These are phyloP conservation scores for Hymenopus coronatus DNA, from an alignment of 2,888 invertebrate species.

Conservation along the genomic window DNA sequence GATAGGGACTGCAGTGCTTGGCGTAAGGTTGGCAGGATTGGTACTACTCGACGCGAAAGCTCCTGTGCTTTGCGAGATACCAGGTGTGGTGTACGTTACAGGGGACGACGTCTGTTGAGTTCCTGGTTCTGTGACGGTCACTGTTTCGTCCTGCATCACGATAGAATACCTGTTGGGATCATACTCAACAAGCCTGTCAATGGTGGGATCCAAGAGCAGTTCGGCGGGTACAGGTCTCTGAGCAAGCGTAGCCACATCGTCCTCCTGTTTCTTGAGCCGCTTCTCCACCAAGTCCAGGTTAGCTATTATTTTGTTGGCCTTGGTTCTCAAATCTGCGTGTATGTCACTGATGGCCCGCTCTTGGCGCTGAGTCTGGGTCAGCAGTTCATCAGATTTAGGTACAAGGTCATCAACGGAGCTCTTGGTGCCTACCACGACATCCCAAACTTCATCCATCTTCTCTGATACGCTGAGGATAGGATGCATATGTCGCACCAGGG, in stretches of 20 bases:
- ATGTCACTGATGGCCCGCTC: constrained; percentile 84
- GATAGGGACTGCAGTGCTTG: constrained; percentile 38
- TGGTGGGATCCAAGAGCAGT: constrained; percentile 70
- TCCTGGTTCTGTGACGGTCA: constrained; percentile 5
- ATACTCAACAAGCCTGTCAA: constrained; percentile 75
- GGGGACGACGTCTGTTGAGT: constrained; percentile 27
- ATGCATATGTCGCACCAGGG: constrained; percentile 74
- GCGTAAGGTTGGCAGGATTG: constrained; percentile 37
- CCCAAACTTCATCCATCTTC: constrained; percentile 91
- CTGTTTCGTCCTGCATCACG: constrained; percentile 7
- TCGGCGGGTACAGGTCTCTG: constrained; percentile 75
- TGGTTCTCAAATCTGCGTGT: constrained; percentile 74
- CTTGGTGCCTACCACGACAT: constrained; percentile 84
- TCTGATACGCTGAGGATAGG: constrained; percentile 83
- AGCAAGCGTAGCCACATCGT: constrained; percentile 74
- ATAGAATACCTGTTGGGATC: constrained; percentile 64
- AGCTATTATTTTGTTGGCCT: constrained; percentile 83
- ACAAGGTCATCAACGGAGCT: constrained; percentile 82
- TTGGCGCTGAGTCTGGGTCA: constrained; percentile 82
- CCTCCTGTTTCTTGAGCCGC: constrained; percentile 78
- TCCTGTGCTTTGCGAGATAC: constrained; percentile 43
- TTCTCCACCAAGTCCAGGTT: constrained; percentile 82
- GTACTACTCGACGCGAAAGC: constrained; percentile 31
- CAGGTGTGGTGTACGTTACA: constrained; percentile 43
- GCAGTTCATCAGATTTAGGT: constrained; percentile 80